Evolutionary conservation across 2,113 vertebrate species (phyloP), one percentile per base, ranked within the genome.

Genomic region (Gambusia affinis): DNA sequence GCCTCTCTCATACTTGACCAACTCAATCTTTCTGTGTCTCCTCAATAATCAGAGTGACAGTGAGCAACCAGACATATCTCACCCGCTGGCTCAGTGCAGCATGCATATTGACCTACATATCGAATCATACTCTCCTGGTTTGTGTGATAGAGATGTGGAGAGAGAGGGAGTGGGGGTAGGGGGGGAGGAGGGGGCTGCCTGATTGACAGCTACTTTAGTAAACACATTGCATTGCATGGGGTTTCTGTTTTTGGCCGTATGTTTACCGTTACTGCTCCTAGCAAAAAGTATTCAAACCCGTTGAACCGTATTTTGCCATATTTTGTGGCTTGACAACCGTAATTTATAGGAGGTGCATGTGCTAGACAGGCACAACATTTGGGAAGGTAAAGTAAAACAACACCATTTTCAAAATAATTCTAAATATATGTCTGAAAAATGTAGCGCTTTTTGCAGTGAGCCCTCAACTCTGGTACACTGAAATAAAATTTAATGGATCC

Each of bases 31-130:
- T 90, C 87, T 86, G 85, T 63, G 85, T 91, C 91, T 88, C 80
- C 79, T 87, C 90, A 84, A 83, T 91, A 91, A 93, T 92, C 88
- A 79, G 79, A 92, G 85, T 91, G 92, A 92, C 89, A 92, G 90
- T 68, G 7, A 87, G 88, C 85, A 92, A 89, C 80, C 64, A 81
- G 75, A 91, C 85, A 78, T 79, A 84, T 88, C 87, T 91, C 90
- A 89, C 75, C 82, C 72, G 84, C 78, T 64, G 82, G 82, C 86
- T 89, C 81, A 60, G 81, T 87, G 63, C 83, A 87, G 86, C 87
- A 88, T 81, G 87, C 75, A 73, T 81, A 88, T 76, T 92, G 92
- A 93, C 91, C 91, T 92, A 91, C 88, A 92, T 91, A 89, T 92
- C 88, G 87, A 91, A 91, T 90, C 87, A 90, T 76, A 88, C 62